Evolutionary conservation across 30 jellyfish, hydroid and myxozoan genomes (phyloP), one percentile per base, ranked within the genome.

Genomic region (Hydractinia echinata): DNA sequence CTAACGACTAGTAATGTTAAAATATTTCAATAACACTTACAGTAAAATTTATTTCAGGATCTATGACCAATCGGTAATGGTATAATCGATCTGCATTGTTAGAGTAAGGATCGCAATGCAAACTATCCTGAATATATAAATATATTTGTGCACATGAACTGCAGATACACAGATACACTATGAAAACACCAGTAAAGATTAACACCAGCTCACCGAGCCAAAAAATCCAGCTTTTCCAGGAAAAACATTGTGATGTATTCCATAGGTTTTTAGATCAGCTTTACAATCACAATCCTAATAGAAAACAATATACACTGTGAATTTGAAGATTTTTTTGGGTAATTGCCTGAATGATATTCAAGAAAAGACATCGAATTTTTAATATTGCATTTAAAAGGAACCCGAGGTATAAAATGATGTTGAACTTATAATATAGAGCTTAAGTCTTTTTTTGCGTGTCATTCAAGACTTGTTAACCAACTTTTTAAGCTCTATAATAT

Each of bases 21-120:
- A n/a, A n/a, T n/a, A n/a, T n/a, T n/a, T n/a, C n/a, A n/a, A n/a
- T 54, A 13, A 54, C 56, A 0, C 68, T 16, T 55, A 82, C 90
- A 81, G 56, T 48, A 50, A 82, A 82, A 61, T 82, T 82, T n/a
- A 74, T 54, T 5, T 49, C 68, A 18, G 90, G 90, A 14, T 8
- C 13, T 30, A 82, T 79, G 8, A 76, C 76, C 4, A 82, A 16
- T 8, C 84, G 68, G 66, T 82, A 82, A 54, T 82, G 66, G 8
- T 61, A 20, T n/a, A 82, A 77, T 61, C 56, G 55, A 9, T 69
- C 84, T 9, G 20, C 19, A 51, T 82, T 82, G 84, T 54, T 55
- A 7, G 90, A n/a, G 4, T 5, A 44, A 11, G 84, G 90, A 44
- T 64, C 39, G n/a, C 74, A 64, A 16, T 64, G 51, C 4, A 51